Evolutionary conservation across 1,140 invertebrate species (phyloP).

Genomic region (Diabrotica virgifera): DNA sequence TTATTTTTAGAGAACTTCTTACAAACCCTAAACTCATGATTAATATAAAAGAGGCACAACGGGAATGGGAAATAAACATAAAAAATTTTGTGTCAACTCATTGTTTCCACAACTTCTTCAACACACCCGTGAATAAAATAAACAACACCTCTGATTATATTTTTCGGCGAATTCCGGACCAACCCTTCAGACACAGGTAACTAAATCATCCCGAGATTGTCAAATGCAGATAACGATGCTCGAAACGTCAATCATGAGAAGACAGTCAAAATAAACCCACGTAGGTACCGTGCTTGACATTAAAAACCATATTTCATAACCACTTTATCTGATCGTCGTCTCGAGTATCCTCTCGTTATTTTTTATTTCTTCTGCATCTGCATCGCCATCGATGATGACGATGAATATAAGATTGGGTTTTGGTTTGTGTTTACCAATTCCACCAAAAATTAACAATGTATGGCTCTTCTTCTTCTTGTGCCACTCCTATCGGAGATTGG

Average conservation of each 20-base stretch:
- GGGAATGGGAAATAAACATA: too few relatives aligned
- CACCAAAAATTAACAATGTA: too few relatives aligned
- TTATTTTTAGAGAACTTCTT: too few relatives aligned
- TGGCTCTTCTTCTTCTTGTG: too few relatives aligned
- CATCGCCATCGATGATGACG: neutral
- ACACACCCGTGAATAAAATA: neutral
- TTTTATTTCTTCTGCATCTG: conserved; percentile 3
- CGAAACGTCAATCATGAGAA: conserved; percentile 7
- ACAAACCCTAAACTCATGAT: too few relatives aligned
- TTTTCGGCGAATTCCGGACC: neutral
- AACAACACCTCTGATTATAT: neutral
- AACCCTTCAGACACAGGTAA: conserved; percentile 8
- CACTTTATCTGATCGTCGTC: conserved; percentile 12
- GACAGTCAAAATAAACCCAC: conserved; percentile 17
- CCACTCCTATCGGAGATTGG: too few relatives aligned
- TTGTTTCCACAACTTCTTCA: neutral
- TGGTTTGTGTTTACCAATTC: too few relatives aligned
- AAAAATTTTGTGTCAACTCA: too few relatives aligned
- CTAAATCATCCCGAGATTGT: conserved; percentile 11
- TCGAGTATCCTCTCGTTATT: conserved; percentile 13
- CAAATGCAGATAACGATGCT: conserved; percentile 5
- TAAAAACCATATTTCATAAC: neutral
- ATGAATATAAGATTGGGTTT: too few relatives aligned
- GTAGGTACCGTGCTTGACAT: neutral
- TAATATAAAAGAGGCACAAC: too few relatives aligned